These are phyloP conservation scores for Holothuria glaberrima DNA, from an alignment of 35 echinoderm and acorn worm genomes.

Conservation along the genomic window DNA sequence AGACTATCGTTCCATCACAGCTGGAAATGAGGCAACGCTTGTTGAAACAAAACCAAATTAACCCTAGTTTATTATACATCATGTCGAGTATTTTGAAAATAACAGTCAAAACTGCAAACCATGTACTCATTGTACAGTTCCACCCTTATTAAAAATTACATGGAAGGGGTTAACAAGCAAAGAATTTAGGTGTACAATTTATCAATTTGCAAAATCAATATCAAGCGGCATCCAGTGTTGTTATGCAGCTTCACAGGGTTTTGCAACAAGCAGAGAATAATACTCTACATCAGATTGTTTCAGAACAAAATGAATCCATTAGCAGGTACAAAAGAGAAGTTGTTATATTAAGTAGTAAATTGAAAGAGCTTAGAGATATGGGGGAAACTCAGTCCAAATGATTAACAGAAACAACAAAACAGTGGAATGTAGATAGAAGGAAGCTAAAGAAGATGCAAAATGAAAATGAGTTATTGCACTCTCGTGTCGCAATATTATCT, in stretches of 20 bases:
- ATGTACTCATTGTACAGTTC: not conserved
- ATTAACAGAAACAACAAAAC: not conserved
- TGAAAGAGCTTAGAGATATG: not conserved
- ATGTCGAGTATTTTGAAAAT: not conserved
- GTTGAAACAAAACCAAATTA: not conserved
- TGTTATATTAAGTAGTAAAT: not conserved
- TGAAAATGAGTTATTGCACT: not conserved
- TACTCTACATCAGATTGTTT: not conserved
- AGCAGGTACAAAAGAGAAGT: not conserved
- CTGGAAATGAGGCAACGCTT: not conserved
- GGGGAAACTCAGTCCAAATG: not conserved
- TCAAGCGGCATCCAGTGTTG: not conserved
- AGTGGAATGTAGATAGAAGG: not conserved
- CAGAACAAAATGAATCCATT: not conserved
- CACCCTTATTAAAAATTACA: not conserved
- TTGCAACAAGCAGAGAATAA: not conserved
- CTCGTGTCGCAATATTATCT: not conserved
- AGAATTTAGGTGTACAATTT: not conserved
- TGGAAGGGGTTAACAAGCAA: not conserved
- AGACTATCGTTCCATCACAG: not conserved
- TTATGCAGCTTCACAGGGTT: not conserved
- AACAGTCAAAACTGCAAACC: not conserved
- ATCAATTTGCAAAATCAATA: not conserved
- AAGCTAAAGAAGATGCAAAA: not conserved
- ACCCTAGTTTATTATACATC: not conserved